These are phyloP conservation scores for Scelioninae gen. 1 DNA, from an alignment of 2,888 invertebrate species.

Conservation along the genomic window DNA sequence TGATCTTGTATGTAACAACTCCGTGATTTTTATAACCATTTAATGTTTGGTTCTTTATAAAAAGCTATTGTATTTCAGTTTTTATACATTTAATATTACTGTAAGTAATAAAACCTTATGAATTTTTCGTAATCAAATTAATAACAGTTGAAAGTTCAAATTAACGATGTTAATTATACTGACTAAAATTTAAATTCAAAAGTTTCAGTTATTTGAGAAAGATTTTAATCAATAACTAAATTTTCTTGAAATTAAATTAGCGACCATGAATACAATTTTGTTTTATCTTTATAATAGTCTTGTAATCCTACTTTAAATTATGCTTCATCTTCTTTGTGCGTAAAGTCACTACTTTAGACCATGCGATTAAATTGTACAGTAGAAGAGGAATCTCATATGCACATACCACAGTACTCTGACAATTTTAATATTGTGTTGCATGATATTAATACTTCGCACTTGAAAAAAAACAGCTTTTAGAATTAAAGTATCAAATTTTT, in stretches of 20 bases:
- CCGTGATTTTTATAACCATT: too few relatives aligned
- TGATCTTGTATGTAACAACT: too few relatives aligned
- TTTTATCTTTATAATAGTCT: conserved; percentile 17
- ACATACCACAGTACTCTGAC: conserved; percentile 73
- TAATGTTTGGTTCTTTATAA: too few relatives aligned
- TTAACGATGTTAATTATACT: too few relatives aligned
- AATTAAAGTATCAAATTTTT: conserved; percentile 16
- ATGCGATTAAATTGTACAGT: conserved; percentile 71
- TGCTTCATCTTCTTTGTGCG: conserved; percentile 68
- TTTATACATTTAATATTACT: too few relatives aligned
- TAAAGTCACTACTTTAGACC: conserved; percentile 73
- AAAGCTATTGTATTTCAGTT: too few relatives aligned
- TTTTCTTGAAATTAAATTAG: conserved; percentile 24
- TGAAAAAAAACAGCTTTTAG: conserved; percentile 7
- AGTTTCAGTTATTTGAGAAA: too few relatives aligned
- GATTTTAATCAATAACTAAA: too few relatives aligned
- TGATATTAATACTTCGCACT: conserved; percentile 67
- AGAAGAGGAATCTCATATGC: conserved; percentile 71
- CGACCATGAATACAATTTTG: conserved; percentile 38
- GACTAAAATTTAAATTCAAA: too few relatives aligned
- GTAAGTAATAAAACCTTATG: too few relatives aligned
- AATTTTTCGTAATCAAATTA: too few relatives aligned
- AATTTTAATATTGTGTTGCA: conserved; percentile 74
- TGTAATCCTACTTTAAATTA: conserved; percentile 72
- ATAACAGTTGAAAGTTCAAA: too few relatives aligned